Conservation (phyloP, 2,113 vertebrate species). For the Neomonachus schauinslandi region DNA sequence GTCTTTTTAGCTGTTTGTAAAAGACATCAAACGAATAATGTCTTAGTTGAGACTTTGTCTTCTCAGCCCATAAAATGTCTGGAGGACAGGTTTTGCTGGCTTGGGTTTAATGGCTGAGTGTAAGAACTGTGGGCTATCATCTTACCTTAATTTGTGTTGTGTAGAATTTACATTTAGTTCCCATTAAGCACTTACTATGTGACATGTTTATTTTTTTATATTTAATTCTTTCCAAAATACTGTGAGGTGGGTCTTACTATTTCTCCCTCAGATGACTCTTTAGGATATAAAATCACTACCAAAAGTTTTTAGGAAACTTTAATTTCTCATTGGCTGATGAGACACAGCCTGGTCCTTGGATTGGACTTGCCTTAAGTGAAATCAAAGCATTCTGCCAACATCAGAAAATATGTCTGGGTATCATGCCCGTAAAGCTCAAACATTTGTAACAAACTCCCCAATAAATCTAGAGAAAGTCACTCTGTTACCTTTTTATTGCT, state of each 20-base stretch:
- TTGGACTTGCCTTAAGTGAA: neutral
- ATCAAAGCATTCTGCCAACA: neutral
- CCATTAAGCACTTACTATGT: neutral
- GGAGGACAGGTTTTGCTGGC: neutral
- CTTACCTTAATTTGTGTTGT: neutral
- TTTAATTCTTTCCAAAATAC: neutral
- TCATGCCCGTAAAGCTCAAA: conserved; percentile 56
- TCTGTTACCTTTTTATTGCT: conserved; percentile 63
- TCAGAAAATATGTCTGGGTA: neutral
- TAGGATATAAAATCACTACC: neutral
- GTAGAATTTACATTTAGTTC: neutral
- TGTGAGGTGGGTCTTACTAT: neutral
- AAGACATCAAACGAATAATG: neutral
- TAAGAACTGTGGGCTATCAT: neutral
- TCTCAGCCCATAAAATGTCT: neutral
- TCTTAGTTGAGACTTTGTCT: neutral
- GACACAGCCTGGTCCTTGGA: neutral
- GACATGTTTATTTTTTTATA: neutral
- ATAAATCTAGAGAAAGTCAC: conserved; percentile 75
- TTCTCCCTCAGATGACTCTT: neutral
- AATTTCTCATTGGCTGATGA: neutral
- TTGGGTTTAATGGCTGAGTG: neutral
- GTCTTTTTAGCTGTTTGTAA: neutral
- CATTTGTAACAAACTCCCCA: conserved; percentile 67
- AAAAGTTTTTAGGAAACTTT: neutral